Conservation (phyloP, 2,797 vertebrate genomes). For the Chelon labrosus region DNA sequence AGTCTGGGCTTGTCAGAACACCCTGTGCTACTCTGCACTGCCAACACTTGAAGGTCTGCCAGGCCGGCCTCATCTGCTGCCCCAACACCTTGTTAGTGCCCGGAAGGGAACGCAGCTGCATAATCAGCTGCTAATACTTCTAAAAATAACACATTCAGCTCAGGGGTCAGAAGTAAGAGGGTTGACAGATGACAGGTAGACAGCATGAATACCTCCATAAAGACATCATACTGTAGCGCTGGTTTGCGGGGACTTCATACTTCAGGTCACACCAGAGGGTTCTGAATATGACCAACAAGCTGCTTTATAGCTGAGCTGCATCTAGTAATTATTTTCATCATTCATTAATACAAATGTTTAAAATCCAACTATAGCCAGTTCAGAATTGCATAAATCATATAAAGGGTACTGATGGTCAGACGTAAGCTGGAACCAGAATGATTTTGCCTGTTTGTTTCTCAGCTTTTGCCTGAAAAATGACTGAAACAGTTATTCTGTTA, state of each 20-base stretch:
- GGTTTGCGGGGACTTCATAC: slow-evolving; percentile 14
- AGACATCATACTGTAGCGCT: slow-evolving; percentile 4
- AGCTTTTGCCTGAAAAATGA: background rate
- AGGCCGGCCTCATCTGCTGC: slow-evolving; percentile 63
- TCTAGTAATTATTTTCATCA: background rate
- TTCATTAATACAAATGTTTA: background rate
- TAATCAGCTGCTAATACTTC: slow-evolving; percentile 68
- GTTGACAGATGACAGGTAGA: slow-evolving; percentile 43
- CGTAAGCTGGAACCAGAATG: background rate
- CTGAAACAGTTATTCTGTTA: background rate
- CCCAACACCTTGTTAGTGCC: slow-evolving; percentile 70
- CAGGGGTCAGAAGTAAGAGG: slow-evolving; percentile 47
- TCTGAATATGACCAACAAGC: background rate
- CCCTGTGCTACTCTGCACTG: slow-evolving; percentile 40
- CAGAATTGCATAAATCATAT: background rate
- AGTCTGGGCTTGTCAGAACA: slow-evolving; percentile 57
- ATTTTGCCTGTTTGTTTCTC: background rate
- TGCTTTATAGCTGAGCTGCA: background rate
- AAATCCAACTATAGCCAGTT: background rate
- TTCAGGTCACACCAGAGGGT: slow-evolving; percentile 34
- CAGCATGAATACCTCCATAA: slow-evolving; percentile 19
- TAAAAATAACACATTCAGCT: slow-evolving; percentile 66
- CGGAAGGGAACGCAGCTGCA: slow-evolving; percentile 58
- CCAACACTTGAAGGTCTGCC: slow-evolving; percentile 66
- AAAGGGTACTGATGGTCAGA: background rate